These are phyloP conservation scores for Trissoscelio sp. DNA, from an alignment of 2,888 invertebrate species.

Conservation along the genomic window DNA sequence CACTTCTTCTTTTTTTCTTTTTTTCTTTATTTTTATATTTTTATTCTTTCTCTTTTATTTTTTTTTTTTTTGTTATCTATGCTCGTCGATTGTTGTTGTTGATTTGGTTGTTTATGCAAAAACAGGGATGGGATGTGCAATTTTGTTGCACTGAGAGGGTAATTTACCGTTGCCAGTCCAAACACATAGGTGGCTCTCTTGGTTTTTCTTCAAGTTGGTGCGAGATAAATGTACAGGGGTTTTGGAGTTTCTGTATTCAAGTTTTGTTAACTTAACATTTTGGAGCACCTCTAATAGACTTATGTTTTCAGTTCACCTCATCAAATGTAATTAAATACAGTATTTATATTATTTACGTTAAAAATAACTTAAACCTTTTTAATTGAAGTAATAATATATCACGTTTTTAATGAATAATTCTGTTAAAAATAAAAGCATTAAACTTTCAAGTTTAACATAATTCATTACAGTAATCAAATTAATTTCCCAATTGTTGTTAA, in stretches of 20 bases:
- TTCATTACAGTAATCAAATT: neutral
- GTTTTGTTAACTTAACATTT: neutral
- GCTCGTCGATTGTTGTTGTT: neutral
- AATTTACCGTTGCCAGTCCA: neutral
- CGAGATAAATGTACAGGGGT: neutral
- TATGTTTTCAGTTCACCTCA: too few species aligned
- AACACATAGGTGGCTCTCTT: conserved; percentile 23
- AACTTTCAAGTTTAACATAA: neutral
- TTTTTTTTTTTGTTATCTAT: too few species aligned
- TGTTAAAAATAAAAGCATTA: neutral
- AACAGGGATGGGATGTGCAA: neutral
- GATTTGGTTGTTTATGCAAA: neutral
- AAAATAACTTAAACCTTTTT: too few species aligned
- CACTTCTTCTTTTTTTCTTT: conserved; percentile 57
- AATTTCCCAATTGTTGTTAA: conserved; percentile 5
- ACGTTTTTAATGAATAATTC: neutral
- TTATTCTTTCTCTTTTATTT: too few species aligned
- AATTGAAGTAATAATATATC: too few species aligned
- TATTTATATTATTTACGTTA: too few species aligned
- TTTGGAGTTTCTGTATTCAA: neutral
- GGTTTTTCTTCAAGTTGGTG: neutral
- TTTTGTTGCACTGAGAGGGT: neutral
- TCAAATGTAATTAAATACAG: too few species aligned
- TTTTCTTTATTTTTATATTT: too few species aligned
- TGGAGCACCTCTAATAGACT: too few species aligned